Base-by-base conservation (phyloP, 2,888 invertebrate species). In the Zaprionus obscuricornis region DNA sequence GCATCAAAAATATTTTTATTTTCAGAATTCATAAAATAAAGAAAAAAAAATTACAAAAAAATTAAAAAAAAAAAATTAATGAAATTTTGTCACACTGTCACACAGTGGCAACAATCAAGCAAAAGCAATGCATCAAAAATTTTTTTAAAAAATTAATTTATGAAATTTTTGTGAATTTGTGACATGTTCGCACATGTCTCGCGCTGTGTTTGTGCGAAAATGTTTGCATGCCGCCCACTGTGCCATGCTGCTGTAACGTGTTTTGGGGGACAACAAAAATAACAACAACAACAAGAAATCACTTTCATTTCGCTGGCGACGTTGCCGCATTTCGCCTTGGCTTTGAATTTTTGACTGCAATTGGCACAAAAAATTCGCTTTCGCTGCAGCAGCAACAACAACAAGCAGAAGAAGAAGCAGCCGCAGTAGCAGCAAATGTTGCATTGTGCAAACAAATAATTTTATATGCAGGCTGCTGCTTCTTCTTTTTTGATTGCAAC, bases 351-450 rank as follows among this genome's bases (percentile, higher is more conserved):
- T 76, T 55, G 58, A 55, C 66, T 74, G 76, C 73, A 76, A 72
- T 72, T 72, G 73, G 73, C 73, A 76, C 65, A 52, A 79, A 63
- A 76, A 82, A 83, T 72, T 83, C 79, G 83, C 77, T 78, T 78
- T 78, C 77, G 79, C 77, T 78, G 59, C 43, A 47, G 20, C 47
- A 51, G 2, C 46, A 33, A 26, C 5, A 17, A 20, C 6, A 17
- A 8, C 37, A 26, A 57, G n/a, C n/a, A n/a, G n/a, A n/a, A n/a
- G 16, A 11, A n/a, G 24, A 36, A n/a, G 4, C 40, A 52, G 6
- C 34, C 14, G 13, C n/a, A 16, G 18, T 20, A 20, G 6, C 26
- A 24, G 42, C 58, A 40, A 55, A 31, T 20, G 39, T 45, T 55
- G 67, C 56, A 63, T 34, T 31, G 5, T 7, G 33, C 40, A 52